A percentile compares a stretch with the other conserved stretches of the same genome.
Conservation (phyloP, 2,797 vertebrate genomes). For the Sphenodon punctatus region DNA sequence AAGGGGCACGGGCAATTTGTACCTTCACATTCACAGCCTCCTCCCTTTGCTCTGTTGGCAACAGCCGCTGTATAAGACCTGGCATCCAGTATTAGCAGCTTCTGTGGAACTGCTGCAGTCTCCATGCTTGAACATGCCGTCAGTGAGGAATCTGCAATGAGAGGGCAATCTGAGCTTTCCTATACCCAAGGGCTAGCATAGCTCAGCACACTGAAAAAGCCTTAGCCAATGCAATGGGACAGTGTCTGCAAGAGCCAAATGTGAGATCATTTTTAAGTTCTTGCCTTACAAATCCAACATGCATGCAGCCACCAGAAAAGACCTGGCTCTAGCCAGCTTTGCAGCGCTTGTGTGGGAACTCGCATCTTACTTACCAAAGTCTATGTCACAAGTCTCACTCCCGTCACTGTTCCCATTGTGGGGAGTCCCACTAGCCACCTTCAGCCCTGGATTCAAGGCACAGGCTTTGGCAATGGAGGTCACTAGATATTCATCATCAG, state of each 20-base stretch:
- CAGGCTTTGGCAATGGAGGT: constrained; percentile 98
- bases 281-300: background rate
- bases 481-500: constrained; percentile 95
- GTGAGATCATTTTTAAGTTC: too few species aligned
- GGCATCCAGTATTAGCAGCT: constrained; percentile 95
- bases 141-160: constrained; percentile 88
- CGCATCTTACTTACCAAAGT: constrained; percentile 91
- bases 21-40: constrained; percentile 99
- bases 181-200: background rate
- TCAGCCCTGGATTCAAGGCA: constrained; percentile 85
- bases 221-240: too few species aligned
- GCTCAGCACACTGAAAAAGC: background rate
- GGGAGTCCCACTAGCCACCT: constrained; percentile 28
- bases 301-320: background rate
- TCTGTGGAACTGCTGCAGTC: constrained; percentile 85
- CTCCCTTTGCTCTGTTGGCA: constrained; percentile 97
- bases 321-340: too few species aligned
- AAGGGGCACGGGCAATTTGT: too few species aligned
- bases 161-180: background rate
- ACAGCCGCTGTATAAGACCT: constrained; percentile 97
- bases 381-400: constrained; percentile 85
- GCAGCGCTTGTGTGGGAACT: too few species aligned
- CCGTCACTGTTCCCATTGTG: constrained; percentile 76
- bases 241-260: too few species aligned
- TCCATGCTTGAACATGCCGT: constrained; percentile 86